A percentile compares a stretch with the other conserved stretches of the same genome.
These are phyloP conservation scores for Drosophila murphyi DNA, from an alignment of 1,140 invertebrate species.

Conservation along the genomic window DNA sequence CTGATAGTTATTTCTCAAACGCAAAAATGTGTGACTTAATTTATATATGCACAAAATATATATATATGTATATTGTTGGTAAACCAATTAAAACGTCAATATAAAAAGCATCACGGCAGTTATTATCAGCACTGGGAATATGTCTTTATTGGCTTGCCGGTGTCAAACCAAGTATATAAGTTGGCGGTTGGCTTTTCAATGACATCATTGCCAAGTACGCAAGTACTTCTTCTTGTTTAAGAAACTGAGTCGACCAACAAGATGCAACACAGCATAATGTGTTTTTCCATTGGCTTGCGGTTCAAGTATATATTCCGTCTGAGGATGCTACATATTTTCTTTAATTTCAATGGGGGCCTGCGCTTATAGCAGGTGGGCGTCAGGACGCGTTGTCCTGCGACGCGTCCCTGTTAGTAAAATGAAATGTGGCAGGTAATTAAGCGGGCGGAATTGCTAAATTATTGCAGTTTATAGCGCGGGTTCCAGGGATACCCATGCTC, in stretches of 20 bases:
- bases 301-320: neutral
- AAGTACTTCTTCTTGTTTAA: neutral
- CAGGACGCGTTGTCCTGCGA: neutral
- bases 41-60: too few species aligned
- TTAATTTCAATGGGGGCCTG: conserved; percentile 13
- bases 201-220: too few species aligned
- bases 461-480: conserved; percentile 64
- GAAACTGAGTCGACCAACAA: neutral
- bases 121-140: too few species aligned
- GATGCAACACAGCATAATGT: neutral
- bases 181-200: too few species aligned
- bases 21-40: too few species aligned
- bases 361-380: conserved; percentile 10
- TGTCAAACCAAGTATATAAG: too few species aligned
- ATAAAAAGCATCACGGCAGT: too few species aligned
- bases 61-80: neutral
- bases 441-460: conserved; percentile 83
- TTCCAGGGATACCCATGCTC: conserved; percentile 24
- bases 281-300: neutral
- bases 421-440: conserved; percentile 83
- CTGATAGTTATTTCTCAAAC: too few species aligned
- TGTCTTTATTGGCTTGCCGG: too few species aligned
- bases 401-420: conserved; percentile 57
- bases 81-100: too few species aligned
- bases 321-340: conserved; percentile 9